A percentile compares a stretch with the other conserved stretches of the same genome.
phyloP scores from a whole-genome alignment of 2,797 vertebrate genomes.

The Enteromius treurensis region DNA sequence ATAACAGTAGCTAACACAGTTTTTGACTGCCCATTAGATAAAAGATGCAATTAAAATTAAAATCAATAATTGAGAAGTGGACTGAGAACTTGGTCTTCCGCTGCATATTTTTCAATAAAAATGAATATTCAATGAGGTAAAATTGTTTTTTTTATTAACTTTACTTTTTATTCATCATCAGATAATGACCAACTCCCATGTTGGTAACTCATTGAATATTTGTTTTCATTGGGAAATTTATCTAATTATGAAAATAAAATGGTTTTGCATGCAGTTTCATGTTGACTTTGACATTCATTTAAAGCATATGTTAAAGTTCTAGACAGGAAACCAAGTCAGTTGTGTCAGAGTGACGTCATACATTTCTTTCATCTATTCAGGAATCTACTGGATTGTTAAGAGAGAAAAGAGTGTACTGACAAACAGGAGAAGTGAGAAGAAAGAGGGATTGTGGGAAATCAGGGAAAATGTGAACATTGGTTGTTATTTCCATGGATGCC shows the following conservation, averaged over 20 bases:
- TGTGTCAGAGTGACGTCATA: background rate
- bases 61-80: background rate
- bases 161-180: background rate
- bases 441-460: conserved; percentile 16
- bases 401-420: conserved; percentile 41
- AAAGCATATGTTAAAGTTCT: background rate
- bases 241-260: background rate
- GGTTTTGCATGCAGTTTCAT: conserved; percentile 1
- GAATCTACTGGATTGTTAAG: background rate
- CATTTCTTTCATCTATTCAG: background rate
- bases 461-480: conserved; percentile 55
- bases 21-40: background rate
- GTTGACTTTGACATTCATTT: background rate
- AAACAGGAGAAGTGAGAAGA: conserved; percentile 47
- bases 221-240: background rate
- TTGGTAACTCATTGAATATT: background rate
- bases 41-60: background rate
- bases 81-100: no score
- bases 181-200: no score
- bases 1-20: background rate
- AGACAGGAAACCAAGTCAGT: background rate
- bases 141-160: background rate
- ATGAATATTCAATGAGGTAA: background rate
- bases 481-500: conserved; percentile 64
- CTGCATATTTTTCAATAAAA: background rate